Percentiles rank a stretch among this genome's conserved stretches.
These are phyloP conservation scores for Sarcophaga rosellei DNA, from an alignment of 2,888 invertebrate genomes.

Conservation along the genomic window DNA sequence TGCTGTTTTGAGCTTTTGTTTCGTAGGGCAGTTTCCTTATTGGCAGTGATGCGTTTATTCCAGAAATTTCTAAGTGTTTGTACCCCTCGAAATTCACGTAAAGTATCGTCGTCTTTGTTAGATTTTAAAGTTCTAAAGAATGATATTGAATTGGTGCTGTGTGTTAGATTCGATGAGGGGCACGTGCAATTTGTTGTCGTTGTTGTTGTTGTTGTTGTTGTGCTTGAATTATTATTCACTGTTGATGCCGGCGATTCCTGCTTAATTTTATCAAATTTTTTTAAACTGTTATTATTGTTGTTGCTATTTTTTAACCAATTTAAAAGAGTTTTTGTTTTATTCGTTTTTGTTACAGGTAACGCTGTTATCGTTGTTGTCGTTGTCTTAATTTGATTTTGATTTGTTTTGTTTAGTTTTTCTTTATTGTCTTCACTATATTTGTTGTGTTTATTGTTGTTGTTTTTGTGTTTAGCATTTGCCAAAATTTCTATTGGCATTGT, in stretches of 20 bases:
- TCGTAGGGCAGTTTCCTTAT: conserved; percentile 69
- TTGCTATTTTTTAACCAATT: conserved; percentile 76
- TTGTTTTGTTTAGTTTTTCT: conserved; percentile 68
- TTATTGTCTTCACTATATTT: conserved; percentile 62
- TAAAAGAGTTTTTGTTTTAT: conserved; percentile 77
- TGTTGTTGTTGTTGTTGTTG: conserved; percentile 64
- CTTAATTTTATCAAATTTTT: conserved; percentile 47
- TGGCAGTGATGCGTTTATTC: conserved; percentile 79
- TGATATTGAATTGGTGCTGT: background rate
- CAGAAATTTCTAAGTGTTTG: conserved; percentile 79
- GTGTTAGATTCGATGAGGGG: background rate
- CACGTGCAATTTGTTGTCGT: conserved; percentile 66
- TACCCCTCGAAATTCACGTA: conserved; percentile 79
- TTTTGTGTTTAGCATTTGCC: conserved; percentile 67
- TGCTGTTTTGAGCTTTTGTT: conserved; percentile 64
- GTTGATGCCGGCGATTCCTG: background rate
- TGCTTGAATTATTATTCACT: background rate
- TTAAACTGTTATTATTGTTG: conserved; percentile 23
- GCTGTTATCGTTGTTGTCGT: conserved; percentile 18
- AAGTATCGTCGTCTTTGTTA: conserved; percentile 60
- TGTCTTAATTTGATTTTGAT: conserved; percentile 15
- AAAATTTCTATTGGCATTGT: conserved; percentile 62
- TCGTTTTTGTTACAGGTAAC: conserved; percentile 64
- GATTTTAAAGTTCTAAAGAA: background rate
- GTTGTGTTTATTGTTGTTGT: conserved; percentile 44